Evolutionary conservation across 1,140 invertebrate genomes (phyloP).

Genomic region (Drosophila melanogaster): DNA sequence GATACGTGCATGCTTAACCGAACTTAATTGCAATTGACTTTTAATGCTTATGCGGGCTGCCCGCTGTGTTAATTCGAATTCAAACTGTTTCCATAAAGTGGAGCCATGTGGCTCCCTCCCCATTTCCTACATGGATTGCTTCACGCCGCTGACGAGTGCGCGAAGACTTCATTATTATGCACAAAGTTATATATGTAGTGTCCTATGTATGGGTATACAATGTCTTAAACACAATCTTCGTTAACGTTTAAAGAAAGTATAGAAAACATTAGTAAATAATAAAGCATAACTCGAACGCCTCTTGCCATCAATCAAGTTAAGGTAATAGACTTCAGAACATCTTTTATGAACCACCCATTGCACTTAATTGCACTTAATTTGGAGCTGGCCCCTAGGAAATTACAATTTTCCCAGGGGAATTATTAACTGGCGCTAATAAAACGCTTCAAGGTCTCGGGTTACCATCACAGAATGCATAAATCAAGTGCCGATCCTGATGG

Average conservation of each 20-base stretch:
- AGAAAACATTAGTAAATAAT: too few relatives aligned
- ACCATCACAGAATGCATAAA: constrained; percentile 63
- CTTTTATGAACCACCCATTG: constrained; percentile 12
- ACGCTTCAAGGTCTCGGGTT: constrained; percentile 44
- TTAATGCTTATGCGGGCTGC: constrained; percentile 68
- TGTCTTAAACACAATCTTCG: not conserved
- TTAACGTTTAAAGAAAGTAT: too few relatives aligned
- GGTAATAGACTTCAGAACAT: constrained; percentile 2
- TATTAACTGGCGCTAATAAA: constrained; percentile 57
- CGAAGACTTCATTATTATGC: not conserved
- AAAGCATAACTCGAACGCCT: too few relatives aligned
- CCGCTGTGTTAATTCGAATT: constrained; percentile 79
- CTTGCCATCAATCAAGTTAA: constrained; percentile 4
- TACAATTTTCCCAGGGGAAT: constrained; percentile 30
- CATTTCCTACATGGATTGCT: constrained; percentile 20
- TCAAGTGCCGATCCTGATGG: constrained; percentile 59
- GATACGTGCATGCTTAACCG: constrained; percentile 46
- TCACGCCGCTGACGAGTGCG: constrained; percentile 42
- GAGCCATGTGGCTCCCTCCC: constrained; percentile 49
- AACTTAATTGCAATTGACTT: constrained; percentile 82
- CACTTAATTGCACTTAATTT: constrained; percentile 1
- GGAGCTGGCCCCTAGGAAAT: not conserved
- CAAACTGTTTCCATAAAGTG: constrained; percentile 74
- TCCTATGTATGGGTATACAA: not conserved
- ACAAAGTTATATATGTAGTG: not conserved